Conservation (phyloP, 1,140 invertebrate species). For the Drosophila pruinosa region DNA sequence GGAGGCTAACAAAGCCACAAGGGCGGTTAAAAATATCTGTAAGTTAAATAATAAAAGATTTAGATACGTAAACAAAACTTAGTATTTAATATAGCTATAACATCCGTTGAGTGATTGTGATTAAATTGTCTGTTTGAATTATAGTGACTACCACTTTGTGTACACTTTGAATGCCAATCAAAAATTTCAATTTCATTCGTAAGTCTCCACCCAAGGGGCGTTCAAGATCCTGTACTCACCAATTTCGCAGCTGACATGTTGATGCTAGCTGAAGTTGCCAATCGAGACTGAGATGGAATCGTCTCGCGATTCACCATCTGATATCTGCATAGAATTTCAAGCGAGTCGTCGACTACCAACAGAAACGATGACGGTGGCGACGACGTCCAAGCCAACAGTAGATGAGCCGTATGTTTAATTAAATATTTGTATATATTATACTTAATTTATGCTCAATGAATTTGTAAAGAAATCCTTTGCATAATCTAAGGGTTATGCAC, state of each 20-base stretch:
- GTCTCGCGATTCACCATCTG: slow-evolving; percentile 45
- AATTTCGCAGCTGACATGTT: slow-evolving; percentile 76
- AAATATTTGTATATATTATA: no score
- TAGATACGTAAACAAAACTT: neutral
- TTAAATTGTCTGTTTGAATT: slow-evolving; percentile 1
- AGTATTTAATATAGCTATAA: slow-evolving; percentile 8
- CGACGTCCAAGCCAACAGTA: slow-evolving; percentile 3
- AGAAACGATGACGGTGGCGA: neutral
- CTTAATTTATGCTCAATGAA: no score
- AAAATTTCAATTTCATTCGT: slow-evolving; percentile 25
- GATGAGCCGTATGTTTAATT: slow-evolving; percentile 27
- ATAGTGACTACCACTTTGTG: slow-evolving; percentile 7
- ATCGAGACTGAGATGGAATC: slow-evolving; percentile 66
- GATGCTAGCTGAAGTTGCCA: slow-evolving; percentile 67
- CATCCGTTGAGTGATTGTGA: neutral
- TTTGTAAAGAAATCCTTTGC: no score
- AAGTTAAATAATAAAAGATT: neutral
- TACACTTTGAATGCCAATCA: slow-evolving; percentile 41
- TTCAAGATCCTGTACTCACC: slow-evolving; percentile 50
- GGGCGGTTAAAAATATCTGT: slow-evolving; percentile 57
- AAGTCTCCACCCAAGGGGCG: neutral
- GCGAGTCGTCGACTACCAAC: slow-evolving; percentile 19
- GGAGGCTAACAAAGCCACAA: slow-evolving; percentile 60
- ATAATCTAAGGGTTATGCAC: no score
- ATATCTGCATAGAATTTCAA: slow-evolving; percentile 64